Conservation (phyloP, 2,888 invertebrate species). For the Limnephilus auricula region DNA sequence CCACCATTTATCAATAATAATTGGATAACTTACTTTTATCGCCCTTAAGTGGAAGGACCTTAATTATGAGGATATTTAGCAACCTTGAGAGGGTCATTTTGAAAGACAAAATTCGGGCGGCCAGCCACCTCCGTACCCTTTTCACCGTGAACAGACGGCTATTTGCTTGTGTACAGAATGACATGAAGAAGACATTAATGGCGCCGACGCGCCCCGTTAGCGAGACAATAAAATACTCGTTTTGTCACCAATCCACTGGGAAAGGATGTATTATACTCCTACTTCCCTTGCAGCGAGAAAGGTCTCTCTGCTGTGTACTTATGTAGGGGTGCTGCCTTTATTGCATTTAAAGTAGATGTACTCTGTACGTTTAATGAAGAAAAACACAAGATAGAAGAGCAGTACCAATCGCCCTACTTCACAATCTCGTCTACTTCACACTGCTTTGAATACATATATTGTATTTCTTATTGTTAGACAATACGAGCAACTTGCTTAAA, state of each 20-base stretch:
- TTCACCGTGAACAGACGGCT: slow-evolving; percentile 26
- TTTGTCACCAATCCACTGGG: slow-evolving; percentile 2
- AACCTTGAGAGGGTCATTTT: background rate
- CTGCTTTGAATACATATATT: too few relatives aligned
- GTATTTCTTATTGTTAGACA: too few relatives aligned
- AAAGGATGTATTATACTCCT: background rate
- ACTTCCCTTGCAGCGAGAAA: background rate
- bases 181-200: slow-evolving; percentile 39
- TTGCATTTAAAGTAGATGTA: background rate
- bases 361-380: background rate
- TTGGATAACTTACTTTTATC: background rate
- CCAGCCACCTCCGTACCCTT: slow-evolving; percentile 10
- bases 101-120: background rate
- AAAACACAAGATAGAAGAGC: background rate
- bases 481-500: too few relatives aligned
- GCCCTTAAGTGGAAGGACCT: background rate
- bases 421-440: too few relatives aligned
- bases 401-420: background rate
- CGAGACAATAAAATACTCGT: slow-evolving; percentile 25
- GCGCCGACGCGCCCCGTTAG: slow-evolving; percentile 10
- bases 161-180: slow-evolving; percentile 35
- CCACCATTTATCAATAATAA: background rate
- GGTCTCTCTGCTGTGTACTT: background rate
- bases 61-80: background rate
- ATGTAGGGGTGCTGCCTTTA: background rate